phyloP scores from a whole-genome alignment of 2,113 vertebrate species.

The Albula glossodonta region DNA sequence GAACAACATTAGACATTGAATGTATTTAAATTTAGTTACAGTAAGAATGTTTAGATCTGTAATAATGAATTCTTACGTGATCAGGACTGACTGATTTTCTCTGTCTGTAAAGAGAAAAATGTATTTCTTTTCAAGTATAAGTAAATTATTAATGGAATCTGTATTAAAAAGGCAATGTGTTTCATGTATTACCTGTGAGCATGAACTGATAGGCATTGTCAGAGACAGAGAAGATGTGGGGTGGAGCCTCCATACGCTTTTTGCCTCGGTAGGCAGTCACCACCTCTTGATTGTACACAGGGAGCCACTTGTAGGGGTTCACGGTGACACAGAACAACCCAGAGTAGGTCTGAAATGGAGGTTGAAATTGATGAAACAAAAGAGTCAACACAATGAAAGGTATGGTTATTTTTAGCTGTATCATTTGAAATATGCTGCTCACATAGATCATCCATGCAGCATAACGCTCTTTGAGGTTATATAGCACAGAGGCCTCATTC shows the following conservation, averaged over 20 bases:
- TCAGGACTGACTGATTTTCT: slow-evolving; percentile 66
- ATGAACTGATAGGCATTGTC: slow-evolving; percentile 87
- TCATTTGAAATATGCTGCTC: background rate
- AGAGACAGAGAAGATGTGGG: slow-evolving; percentile 73
- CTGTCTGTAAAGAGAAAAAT: slow-evolving; percentile 20
- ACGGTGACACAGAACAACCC: slow-evolving; percentile 65
- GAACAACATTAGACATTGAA: background rate
- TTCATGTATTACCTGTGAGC: slow-evolving; percentile 61
- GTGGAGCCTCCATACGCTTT: slow-evolving; percentile 67
- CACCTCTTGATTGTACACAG: slow-evolving; percentile 57
- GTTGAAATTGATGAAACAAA: background rate
- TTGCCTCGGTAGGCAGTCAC: slow-evolving; percentile 68
- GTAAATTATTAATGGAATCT: background rate
- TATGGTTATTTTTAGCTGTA: background rate
- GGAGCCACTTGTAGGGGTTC: slow-evolving; percentile 80
- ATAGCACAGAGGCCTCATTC: slow-evolving; percentile 55
- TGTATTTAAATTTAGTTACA: background rate
- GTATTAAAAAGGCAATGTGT: background rate
- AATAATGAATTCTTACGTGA: slow-evolving; percentile 54
- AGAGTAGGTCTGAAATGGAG: slow-evolving; percentile 53
- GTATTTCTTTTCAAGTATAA: no score
- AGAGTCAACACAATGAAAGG: background rate
- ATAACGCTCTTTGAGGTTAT: slow-evolving; percentile 76
- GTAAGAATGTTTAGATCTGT: background rate
- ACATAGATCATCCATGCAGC: slow-evolving; percentile 79